A percentile compares a stretch with the other conserved stretches of the same genome.
Evolutionary conservation across 1,140 invertebrate species (phyloP).

Genomic region (Aphelenchoides besseyi): DNA sequence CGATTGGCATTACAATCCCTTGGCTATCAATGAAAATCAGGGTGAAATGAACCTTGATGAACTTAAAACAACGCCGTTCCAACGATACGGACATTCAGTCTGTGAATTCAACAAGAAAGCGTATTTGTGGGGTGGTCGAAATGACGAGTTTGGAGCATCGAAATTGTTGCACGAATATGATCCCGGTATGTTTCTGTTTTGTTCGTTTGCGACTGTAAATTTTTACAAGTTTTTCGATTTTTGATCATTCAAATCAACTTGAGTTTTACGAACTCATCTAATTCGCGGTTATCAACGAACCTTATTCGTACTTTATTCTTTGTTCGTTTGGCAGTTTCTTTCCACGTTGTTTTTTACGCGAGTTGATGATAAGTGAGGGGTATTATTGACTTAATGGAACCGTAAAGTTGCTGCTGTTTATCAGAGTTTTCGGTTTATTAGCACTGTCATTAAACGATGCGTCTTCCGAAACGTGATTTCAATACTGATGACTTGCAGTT

Average conservation of each 20-base stretch:
- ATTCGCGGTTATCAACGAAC: background rate
- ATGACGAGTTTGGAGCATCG: conserved; percentile 75
- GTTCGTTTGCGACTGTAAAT: background rate
- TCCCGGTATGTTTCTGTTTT: conserved; percentile 66
- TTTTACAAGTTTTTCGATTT: conserved; percentile 23
- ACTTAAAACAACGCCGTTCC: background rate
- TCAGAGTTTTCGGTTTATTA: too few species aligned
- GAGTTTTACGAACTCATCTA: background rate
- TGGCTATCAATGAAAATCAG: background rate
- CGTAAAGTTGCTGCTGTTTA: too few species aligned
- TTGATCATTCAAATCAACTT: conserved; percentile 3
- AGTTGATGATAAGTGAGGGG: background rate
- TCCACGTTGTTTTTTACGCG: background rate
- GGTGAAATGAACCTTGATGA: background rate
- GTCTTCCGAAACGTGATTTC: background rate
- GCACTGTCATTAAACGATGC: too few species aligned
- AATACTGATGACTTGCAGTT: background rate
- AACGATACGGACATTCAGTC: conserved; percentile 78
- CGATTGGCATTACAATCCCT: conserved; percentile 19
- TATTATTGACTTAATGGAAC: too few species aligned
- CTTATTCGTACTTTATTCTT: conserved; percentile 4
- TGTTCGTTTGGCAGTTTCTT: background rate
- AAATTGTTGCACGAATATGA: conserved; percentile 77
- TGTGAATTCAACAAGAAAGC: conserved; percentile 74
- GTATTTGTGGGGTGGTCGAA: conserved; percentile 85